phyloP scores from a whole-genome alignment of 1,140 invertebrate species.

The Gryon sp. region DNA sequence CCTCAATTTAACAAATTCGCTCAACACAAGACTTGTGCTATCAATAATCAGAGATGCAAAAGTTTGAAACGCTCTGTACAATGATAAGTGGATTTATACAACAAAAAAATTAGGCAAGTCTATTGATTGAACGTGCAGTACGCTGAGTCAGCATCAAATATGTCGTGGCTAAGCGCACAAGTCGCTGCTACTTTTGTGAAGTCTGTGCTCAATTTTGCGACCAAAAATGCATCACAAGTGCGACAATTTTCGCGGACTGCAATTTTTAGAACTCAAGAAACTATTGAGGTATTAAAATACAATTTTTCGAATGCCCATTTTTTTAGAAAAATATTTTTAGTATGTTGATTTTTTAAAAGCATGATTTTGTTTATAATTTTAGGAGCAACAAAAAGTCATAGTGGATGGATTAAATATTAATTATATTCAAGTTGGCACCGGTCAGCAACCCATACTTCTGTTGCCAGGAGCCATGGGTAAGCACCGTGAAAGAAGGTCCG shows the following conservation, averaged over 20 bases:
- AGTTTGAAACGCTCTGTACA: not conserved
- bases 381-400: constrained; percentile 80
- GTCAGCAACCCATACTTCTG: constrained; percentile 84
- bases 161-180: constrained; percentile 13
- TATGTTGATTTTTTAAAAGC: no score
- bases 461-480: constrained; percentile 88
- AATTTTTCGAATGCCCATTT: not conserved
- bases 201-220: not conserved
- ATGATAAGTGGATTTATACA: not conserved
- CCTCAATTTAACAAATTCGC: no score
- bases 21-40: no score
- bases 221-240: not conserved
- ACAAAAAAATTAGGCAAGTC: not conserved
- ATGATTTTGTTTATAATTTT: constrained; percentile 2
- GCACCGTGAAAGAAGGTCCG: not conserved
- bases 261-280: not conserved
- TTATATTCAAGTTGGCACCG: constrained; percentile 86
- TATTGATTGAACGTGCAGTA: not conserved
- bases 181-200: not conserved
- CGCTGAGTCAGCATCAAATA: constrained; percentile 6
- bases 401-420: constrained; percentile 84
- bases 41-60: no score
- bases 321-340: no score
- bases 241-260: constrained; percentile 6
- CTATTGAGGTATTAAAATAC: constrained; percentile 7